Conservation (phyloP, 1,140 invertebrate genomes). For the Lepidurus arcticus region DNA sequence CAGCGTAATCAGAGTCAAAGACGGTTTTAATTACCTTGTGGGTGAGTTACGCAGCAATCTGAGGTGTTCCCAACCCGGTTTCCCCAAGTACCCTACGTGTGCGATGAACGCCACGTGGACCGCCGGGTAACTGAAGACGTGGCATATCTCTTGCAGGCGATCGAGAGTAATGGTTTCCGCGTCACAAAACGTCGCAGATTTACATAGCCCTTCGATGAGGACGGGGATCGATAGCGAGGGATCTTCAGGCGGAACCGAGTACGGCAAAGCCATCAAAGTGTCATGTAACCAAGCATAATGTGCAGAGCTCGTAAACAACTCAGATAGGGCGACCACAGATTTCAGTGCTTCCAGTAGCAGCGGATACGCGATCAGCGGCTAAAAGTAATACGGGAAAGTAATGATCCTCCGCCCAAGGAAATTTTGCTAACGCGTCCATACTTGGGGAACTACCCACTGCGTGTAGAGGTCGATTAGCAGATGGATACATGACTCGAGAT, state of each 20-base stretch:
- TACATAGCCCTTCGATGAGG: constrained; percentile 26
- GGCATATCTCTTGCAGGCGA: neutral
- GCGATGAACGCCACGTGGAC: neutral
- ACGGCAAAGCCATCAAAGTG: constrained; percentile 57
- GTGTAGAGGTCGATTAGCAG: constrained; percentile 74
- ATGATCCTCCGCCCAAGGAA: constrained; percentile 23
- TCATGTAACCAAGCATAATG: constrained; percentile 71
- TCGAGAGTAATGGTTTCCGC: neutral
- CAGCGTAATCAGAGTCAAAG: neutral
- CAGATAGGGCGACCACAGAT: constrained; percentile 62
- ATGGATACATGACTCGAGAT: constrained; percentile 79
- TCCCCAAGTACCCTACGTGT: constrained; percentile 3
- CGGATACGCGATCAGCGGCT: constrained; percentile 51
- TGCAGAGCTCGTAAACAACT: constrained; percentile 60
- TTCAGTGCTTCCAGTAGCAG: constrained; percentile 60
- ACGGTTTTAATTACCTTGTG: neutral
- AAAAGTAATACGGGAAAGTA: constrained; percentile 30
- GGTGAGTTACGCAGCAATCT: neutral
- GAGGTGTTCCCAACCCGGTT: neutral
- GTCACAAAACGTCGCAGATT: constrained; percentile 27
- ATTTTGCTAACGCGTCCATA: constrained; percentile 35
- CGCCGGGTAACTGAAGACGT: neutral
- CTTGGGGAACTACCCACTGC: constrained; percentile 59
- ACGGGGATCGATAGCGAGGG: constrained; percentile 24
- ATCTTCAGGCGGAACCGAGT: constrained; percentile 59